These are phyloP conservation scores for Sicus ferrugineus DNA, from an alignment of 2,888 invertebrate genomes.

Conservation along the genomic window DNA sequence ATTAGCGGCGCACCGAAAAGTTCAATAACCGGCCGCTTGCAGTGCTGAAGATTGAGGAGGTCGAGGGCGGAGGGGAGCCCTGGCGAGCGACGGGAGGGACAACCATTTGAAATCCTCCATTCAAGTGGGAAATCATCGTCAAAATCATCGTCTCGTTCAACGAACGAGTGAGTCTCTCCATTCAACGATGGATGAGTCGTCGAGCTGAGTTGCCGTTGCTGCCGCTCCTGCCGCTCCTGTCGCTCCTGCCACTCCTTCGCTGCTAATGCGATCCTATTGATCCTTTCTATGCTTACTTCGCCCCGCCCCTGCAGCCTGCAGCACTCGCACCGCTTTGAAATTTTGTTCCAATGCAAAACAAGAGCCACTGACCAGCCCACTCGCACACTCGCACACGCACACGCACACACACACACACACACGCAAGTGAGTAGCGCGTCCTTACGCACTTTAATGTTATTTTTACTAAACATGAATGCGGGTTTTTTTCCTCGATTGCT, in stretches of 20 bases:
- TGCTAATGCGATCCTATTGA: conserved; percentile 24
- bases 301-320: not conserved
- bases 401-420: conserved; percentile 38
- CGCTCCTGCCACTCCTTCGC: not conserved
- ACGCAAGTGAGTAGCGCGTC: conserved; percentile 14
- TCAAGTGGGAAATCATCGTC: conserved; percentile 31
- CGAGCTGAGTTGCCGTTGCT: not conserved
- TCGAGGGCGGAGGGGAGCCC: not conserved
- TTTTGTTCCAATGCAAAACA: conserved; percentile 27
- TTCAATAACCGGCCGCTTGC: conserved; percentile 26
- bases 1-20: conserved; percentile 23
- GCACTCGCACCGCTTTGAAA: not conserved
- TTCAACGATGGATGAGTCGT: too few species aligned
- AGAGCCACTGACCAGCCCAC: conserved; percentile 30
- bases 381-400: conserved; percentile 36
- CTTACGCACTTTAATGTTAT: conserved; percentile 31
- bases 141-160: conserved; percentile 14
- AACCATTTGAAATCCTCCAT: conserved; percentile 29
- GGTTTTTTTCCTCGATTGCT: not conserved
- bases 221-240: too few species aligned
- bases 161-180: not conserved
- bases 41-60: not conserved
- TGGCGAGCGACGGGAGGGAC: not conserved
- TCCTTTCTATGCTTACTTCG: conserved; percentile 17
- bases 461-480: conserved; percentile 27